Conservation (phyloP, 2,888 invertebrate species). For the Dorcus hopei region DNA sequence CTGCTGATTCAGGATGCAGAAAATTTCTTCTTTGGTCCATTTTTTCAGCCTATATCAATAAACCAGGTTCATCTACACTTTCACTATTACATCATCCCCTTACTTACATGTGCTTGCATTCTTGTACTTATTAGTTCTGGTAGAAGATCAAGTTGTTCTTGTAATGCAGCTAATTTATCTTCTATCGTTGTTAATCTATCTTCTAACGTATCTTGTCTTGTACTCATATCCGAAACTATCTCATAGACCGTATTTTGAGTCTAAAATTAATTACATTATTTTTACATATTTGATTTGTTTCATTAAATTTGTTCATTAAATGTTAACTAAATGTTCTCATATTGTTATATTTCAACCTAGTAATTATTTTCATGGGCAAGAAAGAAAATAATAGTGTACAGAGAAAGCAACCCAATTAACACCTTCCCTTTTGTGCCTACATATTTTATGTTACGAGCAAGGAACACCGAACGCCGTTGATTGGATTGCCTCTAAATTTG, state of each 20-base stretch:
- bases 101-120: slow-evolving; percentile 49
- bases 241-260: slow-evolving; percentile 98
- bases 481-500: too few species aligned
- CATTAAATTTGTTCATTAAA: too few species aligned
- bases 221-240: slow-evolving; percentile 96
- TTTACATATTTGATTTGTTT: too few species aligned
- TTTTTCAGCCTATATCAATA: slow-evolving; percentile 70
- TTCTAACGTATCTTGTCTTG: slow-evolving; percentile 89
- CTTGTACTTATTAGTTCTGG: slow-evolving; percentile 73
- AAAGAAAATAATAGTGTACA: too few species aligned
- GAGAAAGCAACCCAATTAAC: too few species aligned
- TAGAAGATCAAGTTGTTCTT: slow-evolving; percentile 82
- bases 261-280: slow-evolving; percentile 53
- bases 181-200: slow-evolving; percentile 90
- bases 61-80: slow-evolving; percentile 6
- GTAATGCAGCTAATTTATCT: slow-evolving; percentile 82
- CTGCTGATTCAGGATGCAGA: slow-evolving; percentile 85
- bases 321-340: too few species aligned
- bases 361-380: too few species aligned
- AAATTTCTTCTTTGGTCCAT: slow-evolving; percentile 81
- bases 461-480: too few species aligned
- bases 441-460: too few species aligned
- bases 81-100: background rate
- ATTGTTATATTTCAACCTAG: too few species aligned
- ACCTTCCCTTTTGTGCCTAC: too few species aligned